Evolutionary conservation across 2,113 vertebrate species (phyloP).

Genomic region (Stegostoma tigrinum): DNA sequence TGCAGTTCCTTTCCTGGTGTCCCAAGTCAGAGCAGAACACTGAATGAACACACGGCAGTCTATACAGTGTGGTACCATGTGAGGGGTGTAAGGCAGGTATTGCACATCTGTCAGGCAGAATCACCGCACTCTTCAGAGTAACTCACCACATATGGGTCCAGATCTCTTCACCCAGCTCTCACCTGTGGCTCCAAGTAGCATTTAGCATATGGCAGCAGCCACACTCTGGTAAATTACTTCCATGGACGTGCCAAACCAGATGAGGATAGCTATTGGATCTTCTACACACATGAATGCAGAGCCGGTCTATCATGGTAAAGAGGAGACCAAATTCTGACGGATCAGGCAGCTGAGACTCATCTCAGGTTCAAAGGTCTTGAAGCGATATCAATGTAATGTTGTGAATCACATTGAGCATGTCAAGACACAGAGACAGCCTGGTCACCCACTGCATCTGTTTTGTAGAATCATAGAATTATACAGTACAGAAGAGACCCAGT

Average conservation of each 20-base stretch:
- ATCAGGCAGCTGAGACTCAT: background rate
- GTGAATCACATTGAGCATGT: background rate
- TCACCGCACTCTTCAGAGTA: no score
- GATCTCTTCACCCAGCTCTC: background rate
- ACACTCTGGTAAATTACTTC: no score
- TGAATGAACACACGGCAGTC: background rate
- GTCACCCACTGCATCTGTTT: background rate
- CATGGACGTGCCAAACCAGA: no score
- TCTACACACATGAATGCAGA: no score
- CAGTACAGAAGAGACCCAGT: no score
- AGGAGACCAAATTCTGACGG: background rate
- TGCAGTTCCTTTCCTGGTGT: background rate
- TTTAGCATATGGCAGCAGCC: no score
- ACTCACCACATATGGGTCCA: no score
- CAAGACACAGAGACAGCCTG: background rate
- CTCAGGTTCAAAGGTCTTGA: background rate
- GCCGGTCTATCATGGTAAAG: background rate
- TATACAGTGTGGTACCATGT: background rate
- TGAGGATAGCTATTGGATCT: no score
- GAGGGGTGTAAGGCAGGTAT: background rate
- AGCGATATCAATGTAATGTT: background rate
- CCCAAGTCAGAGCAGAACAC: background rate
- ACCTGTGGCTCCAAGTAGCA: no score
- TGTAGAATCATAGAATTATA: no score
- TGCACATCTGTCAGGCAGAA: background rate